These are phyloP conservation scores for Taxidea taxus DNA, from an alignment of 2,113 vertebrate genomes.

Conservation along the genomic window DNA sequence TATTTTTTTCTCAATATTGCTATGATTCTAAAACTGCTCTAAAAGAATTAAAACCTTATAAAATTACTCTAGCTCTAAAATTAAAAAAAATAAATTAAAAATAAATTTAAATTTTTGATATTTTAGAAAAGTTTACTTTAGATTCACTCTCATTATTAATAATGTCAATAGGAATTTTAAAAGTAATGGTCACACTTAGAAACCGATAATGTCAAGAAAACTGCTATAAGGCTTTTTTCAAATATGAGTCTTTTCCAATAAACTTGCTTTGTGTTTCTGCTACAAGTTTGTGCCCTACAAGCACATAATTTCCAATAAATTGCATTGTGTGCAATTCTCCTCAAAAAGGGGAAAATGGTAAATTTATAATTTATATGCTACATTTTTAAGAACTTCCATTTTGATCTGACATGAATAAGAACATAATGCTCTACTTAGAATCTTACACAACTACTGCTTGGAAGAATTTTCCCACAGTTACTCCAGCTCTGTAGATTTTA, in stretches of 20 bases:
- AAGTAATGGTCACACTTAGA: background rate
- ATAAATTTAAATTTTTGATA: background rate
- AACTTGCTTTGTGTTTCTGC: background rate
- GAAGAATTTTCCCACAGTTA: background rate
- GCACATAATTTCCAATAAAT: background rate
- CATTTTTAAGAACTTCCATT: background rate
- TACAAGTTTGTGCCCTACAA: background rate
- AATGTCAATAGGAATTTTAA: background rate
- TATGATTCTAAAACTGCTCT: background rate
- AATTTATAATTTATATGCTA: background rate
- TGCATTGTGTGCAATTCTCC: background rate
- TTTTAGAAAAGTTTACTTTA: slow-evolving; percentile 9
- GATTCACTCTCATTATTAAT: background rate
- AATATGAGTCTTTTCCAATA: background rate
- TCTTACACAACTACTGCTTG: background rate
- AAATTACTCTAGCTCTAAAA: background rate
- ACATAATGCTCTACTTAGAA: background rate
- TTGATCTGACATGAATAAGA: background rate
- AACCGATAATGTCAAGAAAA: background rate
- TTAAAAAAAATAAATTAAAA: background rate
- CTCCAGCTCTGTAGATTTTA: background rate
- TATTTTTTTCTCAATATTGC: background rate
- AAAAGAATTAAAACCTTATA: background rate
- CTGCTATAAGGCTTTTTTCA: background rate
- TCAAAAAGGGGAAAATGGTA: background rate